These are phyloP conservation scores for Maniola hyperantus DNA, from an alignment of 2,888 invertebrate species.

Conservation along the genomic window DNA sequence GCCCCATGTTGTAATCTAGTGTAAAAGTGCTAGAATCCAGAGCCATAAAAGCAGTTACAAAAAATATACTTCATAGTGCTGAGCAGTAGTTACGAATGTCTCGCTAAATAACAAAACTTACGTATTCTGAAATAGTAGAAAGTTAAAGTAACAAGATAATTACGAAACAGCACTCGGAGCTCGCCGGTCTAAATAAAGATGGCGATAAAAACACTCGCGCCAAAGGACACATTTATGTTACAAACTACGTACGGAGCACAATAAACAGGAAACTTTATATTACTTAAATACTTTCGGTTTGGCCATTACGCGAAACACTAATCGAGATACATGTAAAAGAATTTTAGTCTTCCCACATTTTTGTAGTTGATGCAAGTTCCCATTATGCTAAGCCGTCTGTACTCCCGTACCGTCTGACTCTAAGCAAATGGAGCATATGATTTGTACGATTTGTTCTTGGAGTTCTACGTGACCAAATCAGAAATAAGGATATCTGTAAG, in stretches of 20 bases:
- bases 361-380: not conserved
- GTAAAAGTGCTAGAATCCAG: no score
- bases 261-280: slow-evolving; percentile 34
- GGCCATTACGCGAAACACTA: slow-evolving; percentile 34
- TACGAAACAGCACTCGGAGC: slow-evolving; percentile 35
- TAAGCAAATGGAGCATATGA: no score
- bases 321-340: slow-evolving; percentile 34
- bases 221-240: slow-evolving; percentile 33
- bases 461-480: no score
- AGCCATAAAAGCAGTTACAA: not conserved
- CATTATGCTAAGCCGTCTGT: not conserved
- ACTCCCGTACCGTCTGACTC: not conserved
- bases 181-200: slow-evolving; percentile 34
- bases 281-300: slow-evolving; percentile 32
- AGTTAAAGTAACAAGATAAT: slow-evolving; percentile 38
- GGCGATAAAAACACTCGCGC: slow-evolving; percentile 35
- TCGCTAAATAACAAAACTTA: slow-evolving; percentile 32
- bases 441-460: no score
- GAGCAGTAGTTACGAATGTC: slow-evolving; percentile 24
- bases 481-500: no score
- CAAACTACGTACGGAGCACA: slow-evolving; percentile 22
- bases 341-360: slow-evolving; percentile 30
- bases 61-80: not conserved
- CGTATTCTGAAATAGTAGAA: slow-evolving; percentile 33
- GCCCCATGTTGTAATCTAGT: no score